A percentile compares a stretch with the other conserved stretches of the same genome.
phyloP scores from a whole-genome alignment of 2,888 invertebrate species.

The Leptinotarsa haldemani region DNA sequence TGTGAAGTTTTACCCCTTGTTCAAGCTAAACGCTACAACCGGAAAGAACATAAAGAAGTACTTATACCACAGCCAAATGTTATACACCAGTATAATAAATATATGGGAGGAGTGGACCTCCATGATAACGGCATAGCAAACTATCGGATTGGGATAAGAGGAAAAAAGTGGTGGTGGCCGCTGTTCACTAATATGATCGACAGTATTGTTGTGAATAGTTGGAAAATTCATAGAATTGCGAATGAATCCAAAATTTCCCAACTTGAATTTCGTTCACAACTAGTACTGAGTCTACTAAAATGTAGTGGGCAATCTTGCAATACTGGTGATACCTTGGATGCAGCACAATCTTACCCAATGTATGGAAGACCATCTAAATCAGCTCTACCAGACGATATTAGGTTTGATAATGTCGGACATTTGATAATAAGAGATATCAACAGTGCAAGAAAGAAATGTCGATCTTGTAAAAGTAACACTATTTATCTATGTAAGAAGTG shows the following conservation, averaged over 20 bases:
- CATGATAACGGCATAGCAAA: too few species aligned
- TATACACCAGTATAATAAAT: too few species aligned
- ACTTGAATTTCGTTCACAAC: neutral
- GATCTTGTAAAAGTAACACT: too few species aligned
- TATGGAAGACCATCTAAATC: constrained; percentile 22
- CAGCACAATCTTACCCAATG: constrained; percentile 20
- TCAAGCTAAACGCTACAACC: neutral
- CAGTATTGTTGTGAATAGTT: constrained; percentile 8
- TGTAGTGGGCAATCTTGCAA: constrained; percentile 19
- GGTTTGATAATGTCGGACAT: constrained; percentile 27
- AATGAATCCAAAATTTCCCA: constrained; percentile 14
- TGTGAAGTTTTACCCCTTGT: constrained; percentile 22
- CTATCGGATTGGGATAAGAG: constrained; percentile 14
- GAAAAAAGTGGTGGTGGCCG: constrained; percentile 10
- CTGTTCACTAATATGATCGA: constrained; percentile 9
- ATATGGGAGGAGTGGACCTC: too few species aligned
- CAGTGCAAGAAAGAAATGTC: constrained; percentile 1
- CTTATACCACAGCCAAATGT: too few species aligned
- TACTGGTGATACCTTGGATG: constrained; percentile 20
- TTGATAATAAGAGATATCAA: constrained; percentile 24
- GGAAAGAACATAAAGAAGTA: too few species aligned
- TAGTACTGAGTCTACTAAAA: constrained; percentile 19
- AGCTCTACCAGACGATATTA: constrained; percentile 21
- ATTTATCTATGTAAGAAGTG: neutral
- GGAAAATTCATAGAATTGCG: constrained; percentile 1